A percentile compares a stretch with the other conserved stretches of the same genome.
Evolutionary conservation across 2,113 vertebrate species (phyloP).

Genomic region (Oreochromis aureus): DNA sequence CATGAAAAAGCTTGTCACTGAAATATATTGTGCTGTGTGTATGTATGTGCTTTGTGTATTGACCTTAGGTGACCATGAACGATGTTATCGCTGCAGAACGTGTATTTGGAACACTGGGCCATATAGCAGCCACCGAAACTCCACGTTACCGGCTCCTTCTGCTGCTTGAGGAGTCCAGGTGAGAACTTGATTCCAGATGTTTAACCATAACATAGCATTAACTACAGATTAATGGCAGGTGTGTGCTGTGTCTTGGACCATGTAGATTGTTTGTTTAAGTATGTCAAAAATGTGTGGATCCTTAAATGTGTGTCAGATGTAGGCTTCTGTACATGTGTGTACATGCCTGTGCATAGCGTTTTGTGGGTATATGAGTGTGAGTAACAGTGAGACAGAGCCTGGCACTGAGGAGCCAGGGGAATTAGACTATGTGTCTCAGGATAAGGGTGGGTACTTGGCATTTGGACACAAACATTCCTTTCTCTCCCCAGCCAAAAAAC

Average conservation of each 20-base stretch:
- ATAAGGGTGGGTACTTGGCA: slow-evolving; percentile 66
- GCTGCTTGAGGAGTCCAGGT: slow-evolving; percentile 90
- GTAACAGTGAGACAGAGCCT: slow-evolving; percentile 25
- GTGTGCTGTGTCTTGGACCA: background rate
- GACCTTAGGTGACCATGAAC: slow-evolving; percentile 83
- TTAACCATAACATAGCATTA: background rate
- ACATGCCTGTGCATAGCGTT: slow-evolving; percentile 12
- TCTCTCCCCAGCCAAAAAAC: slow-evolving; percentile 35
- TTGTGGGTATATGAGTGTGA: background rate
- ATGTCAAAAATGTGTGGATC: slow-evolving; percentile 13
- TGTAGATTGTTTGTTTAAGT: background rate
- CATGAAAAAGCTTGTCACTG: background rate
- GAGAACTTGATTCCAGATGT: slow-evolving; percentile 5
- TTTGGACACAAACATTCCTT: slow-evolving; percentile 54
- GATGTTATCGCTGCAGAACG: slow-evolving; percentile 87
- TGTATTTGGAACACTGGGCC: slow-evolving; percentile 87
- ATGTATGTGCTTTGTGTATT: background rate
- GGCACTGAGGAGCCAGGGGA: slow-evolving; percentile 51
- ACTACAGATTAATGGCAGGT: background rate
- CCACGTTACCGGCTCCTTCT: slow-evolving; percentile 84
- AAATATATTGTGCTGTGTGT: background rate
- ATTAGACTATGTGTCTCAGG: slow-evolving; percentile 40
- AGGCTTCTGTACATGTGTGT: slow-evolving; percentile 15
- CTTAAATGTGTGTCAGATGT: background rate
- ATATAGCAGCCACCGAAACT: slow-evolving; percentile 86